Base-by-base conservation (phyloP, 2,113 vertebrate species). In the Colistium nudipinnis region DNA sequence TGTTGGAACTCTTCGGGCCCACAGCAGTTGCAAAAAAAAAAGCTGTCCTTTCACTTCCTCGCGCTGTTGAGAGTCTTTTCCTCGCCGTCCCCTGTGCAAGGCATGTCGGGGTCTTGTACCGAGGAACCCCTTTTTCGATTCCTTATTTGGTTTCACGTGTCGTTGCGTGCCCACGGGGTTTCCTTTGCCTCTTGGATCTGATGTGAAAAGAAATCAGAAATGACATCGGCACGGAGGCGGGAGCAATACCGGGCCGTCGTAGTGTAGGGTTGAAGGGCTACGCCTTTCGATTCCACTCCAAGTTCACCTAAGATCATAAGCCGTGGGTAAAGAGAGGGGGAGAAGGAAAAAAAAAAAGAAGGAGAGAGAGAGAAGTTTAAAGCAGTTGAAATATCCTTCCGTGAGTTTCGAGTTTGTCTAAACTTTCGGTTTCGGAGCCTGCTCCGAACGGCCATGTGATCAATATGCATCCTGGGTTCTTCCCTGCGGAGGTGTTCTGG, bases 231-330 rank as follows among this genome's bases (percentile, higher is more conserved):
- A 27, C 36, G 27, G 20, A 24, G 49, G 56, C 52, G 63, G 45
- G 19, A 24, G 16, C 47, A 43, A 33, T 35, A 49, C 9, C 47
- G 70, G 17, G 22, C 38, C 41, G 56, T 59, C 28, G 24, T 53
- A 41, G 27, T 51, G 25, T 63, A 60, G 20, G 22, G 5, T n/a
- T n/a, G 43, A 22, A 52, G 38, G 74, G 25, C 43, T 52, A 1
- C 53, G 24, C 72, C 60, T 17, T 25, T 44, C 39, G 56, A 69
- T 65, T 57, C 12, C 51, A n/a, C 36, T 38, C 56, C 5, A 19
- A 49, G 41, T 44, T 62, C 51, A 47, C 44, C 12, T 31, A 30
- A 20, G 9, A 22, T 33, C 25, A 28, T 19, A 12, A 75, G 25
- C 48, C 48, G 38, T 45, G 20, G 28, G 60, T 47, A 19, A 36